Evolutionary conservation across 2,888 invertebrate species (phyloP), one percentile per base, ranked within the genome.

Genomic region (Erynnis tages): DNA sequence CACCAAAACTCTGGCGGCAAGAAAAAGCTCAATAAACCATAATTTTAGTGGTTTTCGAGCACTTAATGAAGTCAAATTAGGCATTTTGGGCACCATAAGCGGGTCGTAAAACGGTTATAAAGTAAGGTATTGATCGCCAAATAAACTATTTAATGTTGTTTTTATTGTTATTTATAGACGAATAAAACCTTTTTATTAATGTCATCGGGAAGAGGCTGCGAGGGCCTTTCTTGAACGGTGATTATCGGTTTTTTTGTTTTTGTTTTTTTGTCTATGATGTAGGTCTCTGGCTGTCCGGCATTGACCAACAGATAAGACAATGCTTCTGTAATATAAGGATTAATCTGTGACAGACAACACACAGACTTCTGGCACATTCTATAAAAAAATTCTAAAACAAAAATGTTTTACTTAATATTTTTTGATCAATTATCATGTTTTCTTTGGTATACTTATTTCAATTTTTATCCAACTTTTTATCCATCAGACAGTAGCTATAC

Each of bases 131-230:
- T 79, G 87, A 85, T 86, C 80, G 70, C 73, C 71, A 71, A 82
- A 74, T 83, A 77, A 82, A 80, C 85, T 87, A 87, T 87, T 88
- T 87, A 79, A 88, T 84, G 81, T 75, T 74, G 66, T 79, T 89
- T 88, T 87, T 87, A 87, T 83, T 78, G 85, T 86, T 86, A 87
- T 89, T 89, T 86, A 87, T 88, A 69, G 81, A 63, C 71, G 60
- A 79, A 84, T 86, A 86, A 88, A 88, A 85, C 66, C 58, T 66
- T 75, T 79, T 84, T 81, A 79, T 85, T 75, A 78, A 79, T 83
- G 82, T 82, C 79, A 80, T 79, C 79, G 76, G 74, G 72, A 67
- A 35, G 13, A 21, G 46, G 44, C 44, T 46, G 21, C n/a, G 35
- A 27, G 50, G 27, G 14, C 30, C 30, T 43, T 48, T 43, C 23